Conservation (phyloP, 2,113 vertebrate genomes). For the Anguilla japonica region DNA sequence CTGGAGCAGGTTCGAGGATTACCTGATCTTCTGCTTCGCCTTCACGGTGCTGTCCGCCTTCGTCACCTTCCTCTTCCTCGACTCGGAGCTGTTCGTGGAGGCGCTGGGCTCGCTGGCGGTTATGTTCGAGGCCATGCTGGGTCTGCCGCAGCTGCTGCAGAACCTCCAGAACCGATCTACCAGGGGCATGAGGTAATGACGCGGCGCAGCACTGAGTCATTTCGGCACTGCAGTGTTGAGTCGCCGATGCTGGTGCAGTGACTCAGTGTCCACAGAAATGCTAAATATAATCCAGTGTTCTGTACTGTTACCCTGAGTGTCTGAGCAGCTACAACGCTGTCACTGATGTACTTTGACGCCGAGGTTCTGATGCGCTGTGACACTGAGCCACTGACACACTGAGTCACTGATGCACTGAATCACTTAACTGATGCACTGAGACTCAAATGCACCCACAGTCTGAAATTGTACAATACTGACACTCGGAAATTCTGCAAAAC, state of each 20-base stretch:
- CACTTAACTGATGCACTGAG: background rate
- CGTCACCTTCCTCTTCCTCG: conserved; percentile 70
- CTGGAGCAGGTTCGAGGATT: conserved; percentile 76
- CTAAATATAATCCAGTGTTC: background rate
- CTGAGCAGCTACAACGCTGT: too few species aligned
- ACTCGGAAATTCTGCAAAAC: background rate
- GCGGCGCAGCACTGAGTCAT: too few species aligned
- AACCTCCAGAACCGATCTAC: conserved; percentile 75
- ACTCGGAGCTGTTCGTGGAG: conserved; percentile 71
- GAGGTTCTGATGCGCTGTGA: background rate
- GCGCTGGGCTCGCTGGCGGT: conserved; percentile 69
- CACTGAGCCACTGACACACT: background rate
- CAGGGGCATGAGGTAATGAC: conserved; percentile 75
- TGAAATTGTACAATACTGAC: background rate
- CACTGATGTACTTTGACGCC: background rate
- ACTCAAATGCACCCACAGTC: background rate
- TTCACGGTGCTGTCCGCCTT: conserved; percentile 66
- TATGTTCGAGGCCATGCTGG: conserved; percentile 76
- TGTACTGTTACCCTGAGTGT: background rate
- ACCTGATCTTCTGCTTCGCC: conserved; percentile 73
- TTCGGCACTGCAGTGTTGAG: background rate
- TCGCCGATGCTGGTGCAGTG: background rate
- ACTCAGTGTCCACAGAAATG: too few species aligned
- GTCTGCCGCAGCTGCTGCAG: conserved; percentile 76
- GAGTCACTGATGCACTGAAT: background rate